These are phyloP conservation scores for Lasiurus borealis DNA, from an alignment of 2,113 vertebrate species.

Conservation along the genomic window DNA sequence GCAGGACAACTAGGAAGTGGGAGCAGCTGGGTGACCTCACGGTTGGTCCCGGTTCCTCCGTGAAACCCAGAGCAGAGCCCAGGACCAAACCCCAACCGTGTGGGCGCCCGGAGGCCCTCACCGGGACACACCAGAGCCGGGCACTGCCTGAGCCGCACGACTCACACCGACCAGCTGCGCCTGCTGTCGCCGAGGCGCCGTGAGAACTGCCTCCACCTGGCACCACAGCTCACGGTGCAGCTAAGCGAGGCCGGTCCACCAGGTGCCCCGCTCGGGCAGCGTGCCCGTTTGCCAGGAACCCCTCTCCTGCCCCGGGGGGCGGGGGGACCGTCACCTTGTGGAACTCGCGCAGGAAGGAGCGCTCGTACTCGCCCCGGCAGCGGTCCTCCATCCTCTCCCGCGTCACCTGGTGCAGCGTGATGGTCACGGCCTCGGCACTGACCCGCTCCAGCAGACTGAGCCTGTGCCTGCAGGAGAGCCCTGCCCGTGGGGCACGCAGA, in stretches of 20 bases:
- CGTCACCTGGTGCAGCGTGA: conserved; percentile 95
- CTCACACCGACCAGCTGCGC: neutral
- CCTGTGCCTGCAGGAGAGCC: conserved; percentile 86
- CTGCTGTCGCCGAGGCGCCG: neutral
- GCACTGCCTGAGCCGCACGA: neutral
- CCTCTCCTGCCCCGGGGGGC: accelerated
- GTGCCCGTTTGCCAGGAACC: neutral
- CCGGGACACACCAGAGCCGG: no score
- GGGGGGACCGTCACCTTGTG: conserved; percentile 89
- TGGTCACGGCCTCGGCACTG: conserved; percentile 94
- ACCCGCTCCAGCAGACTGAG: conserved; percentile 96
- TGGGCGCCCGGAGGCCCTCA: accelerated
- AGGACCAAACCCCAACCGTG: accelerated
- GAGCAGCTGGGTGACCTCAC: accelerated
- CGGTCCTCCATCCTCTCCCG: conserved; percentile 96
- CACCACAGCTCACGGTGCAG: neutral
- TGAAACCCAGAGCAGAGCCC: neutral
- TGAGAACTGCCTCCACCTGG: neutral
- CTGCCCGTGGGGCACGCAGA: accelerated
- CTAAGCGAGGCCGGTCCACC: no score
- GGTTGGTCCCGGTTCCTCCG: neutral
- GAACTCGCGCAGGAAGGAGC: conserved; percentile 95
- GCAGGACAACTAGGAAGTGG: accelerated
- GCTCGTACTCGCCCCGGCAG: conserved; percentile 96
- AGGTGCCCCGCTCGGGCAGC: no score